A percentile compares a stretch with the other conserved stretches of the same genome.
Evolutionary conservation across 2,888 invertebrate genomes (phyloP).

Genomic region (Proisotoma minuta): DNA sequence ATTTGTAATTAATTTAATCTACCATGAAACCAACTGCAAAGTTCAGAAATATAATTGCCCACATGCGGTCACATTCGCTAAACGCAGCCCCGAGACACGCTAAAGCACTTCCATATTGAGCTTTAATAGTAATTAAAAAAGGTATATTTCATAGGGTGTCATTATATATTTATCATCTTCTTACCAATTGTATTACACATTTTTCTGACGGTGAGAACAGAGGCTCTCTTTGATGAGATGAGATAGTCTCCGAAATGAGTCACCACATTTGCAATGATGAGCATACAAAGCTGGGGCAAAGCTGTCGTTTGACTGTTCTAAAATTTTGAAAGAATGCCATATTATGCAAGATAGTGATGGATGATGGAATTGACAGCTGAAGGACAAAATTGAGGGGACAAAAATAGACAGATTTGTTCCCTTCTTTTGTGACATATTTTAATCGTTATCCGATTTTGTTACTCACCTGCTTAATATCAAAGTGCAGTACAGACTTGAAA

Average conservation of each 20-base stretch:
- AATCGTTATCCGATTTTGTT: too few species aligned
- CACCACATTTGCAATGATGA: neutral
- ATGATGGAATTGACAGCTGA: too few species aligned
- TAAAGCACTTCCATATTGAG: constrained; percentile 57
- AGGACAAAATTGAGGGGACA: too few species aligned
- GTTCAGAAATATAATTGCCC: neutral
- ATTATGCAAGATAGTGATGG: too few species aligned
- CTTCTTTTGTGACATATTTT: too few species aligned
- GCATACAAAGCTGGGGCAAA: neutral
- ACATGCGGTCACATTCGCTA: constrained; percentile 60
- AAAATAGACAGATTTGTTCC: too few species aligned
- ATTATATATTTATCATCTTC: neutral
- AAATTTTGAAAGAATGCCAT: neutral
- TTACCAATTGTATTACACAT: neutral
- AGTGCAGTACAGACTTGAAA: constrained; percentile 76
- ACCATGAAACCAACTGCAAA: neutral
- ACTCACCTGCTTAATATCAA: constrained; percentile 65
- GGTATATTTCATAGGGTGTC: neutral
- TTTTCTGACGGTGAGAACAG: neutral
- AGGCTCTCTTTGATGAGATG: neutral
- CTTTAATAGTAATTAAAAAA: constrained; percentile 5
- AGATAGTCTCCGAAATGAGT: neutral
- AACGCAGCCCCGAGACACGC: constrained; percentile 60
- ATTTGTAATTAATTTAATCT: neutral
- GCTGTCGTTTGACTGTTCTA: constrained; percentile 48